phyloP scores from a whole-genome alignment of 2,797 vertebrate genomes.

The Acipenser ruthenus region DNA sequence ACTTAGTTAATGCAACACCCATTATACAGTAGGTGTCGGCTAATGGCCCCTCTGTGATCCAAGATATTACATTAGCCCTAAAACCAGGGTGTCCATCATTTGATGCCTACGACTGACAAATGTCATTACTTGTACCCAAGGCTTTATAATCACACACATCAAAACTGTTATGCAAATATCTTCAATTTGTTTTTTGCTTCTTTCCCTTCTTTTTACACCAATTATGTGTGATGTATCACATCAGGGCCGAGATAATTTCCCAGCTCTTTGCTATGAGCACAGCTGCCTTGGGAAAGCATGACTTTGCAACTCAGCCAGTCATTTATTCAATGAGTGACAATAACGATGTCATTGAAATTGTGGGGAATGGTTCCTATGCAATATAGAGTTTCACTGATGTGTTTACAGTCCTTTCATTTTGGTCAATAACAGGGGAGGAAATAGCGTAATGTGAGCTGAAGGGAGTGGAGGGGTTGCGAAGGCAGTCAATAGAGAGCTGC shows the following conservation, averaged over 20 bases:
- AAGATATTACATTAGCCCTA: no score
- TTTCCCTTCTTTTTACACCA: background rate
- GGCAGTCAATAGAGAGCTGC: background rate
- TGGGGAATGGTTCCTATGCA: background rate
- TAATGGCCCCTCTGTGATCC: no score
- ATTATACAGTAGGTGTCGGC: no score
- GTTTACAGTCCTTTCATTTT: slow-evolving; percentile 8
- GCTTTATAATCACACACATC: no score
- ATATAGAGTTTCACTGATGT: slow-evolving; percentile 14
- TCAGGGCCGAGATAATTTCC: background rate
- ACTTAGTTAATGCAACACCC: no score
- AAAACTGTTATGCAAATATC: no score
- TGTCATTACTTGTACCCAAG: no score
- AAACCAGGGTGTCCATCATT: no score
- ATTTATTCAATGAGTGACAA: slow-evolving; percentile 12
- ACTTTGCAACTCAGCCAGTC: slow-evolving; percentile 2
- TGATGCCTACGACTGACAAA: no score
- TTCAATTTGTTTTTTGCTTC: no score
- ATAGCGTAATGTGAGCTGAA: background rate
- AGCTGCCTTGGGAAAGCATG: background rate
- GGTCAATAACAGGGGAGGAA: slow-evolving; percentile 4
- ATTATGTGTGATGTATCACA: slow-evolving; percentile 8
- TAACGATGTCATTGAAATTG: slow-evolving; percentile 13
- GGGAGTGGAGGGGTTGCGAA: background rate
- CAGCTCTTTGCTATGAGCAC: background rate